Conservation (phyloP, 2,888 invertebrate genomes). For the Aphidius colemani region DNA sequence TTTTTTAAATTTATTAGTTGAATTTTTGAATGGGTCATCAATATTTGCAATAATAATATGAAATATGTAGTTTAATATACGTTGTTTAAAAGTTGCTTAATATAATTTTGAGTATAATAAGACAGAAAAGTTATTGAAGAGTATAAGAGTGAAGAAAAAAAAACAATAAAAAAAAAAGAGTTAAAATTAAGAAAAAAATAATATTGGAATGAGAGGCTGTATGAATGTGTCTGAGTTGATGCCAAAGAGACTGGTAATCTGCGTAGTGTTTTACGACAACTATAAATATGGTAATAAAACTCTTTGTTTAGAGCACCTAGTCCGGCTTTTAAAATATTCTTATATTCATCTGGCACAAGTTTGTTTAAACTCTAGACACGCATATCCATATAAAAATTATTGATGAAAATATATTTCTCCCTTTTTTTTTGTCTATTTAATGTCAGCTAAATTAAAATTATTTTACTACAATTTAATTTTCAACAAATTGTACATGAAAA, state of each 20-base stretch:
- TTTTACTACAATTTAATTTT: too few species aligned
- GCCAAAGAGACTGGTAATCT: conserved; percentile 46
- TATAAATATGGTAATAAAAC: conserved; percentile 59
- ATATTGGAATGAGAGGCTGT: conserved; percentile 18
- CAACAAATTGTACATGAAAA: neutral
- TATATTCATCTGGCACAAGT: conserved; percentile 7
- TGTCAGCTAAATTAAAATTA: too few species aligned
- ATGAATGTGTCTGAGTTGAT: conserved; percentile 30
- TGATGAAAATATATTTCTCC: too few species aligned
- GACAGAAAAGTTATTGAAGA: conserved; percentile 27
- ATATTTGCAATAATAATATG: conserved; percentile 20
- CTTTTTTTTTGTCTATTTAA: too few species aligned
- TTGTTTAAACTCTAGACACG: neutral
- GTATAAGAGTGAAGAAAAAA: conserved; percentile 29
- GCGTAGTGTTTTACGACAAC: conserved; percentile 58
- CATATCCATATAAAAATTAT: too few species aligned
- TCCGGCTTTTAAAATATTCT: conserved; percentile 51
- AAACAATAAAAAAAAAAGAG: conserved; percentile 32
- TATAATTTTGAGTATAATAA: conserved; percentile 34
- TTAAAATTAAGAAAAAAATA: conserved; percentile 13
- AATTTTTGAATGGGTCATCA: conserved; percentile 12
- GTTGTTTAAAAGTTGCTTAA: conserved; percentile 19
- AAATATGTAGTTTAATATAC: conserved; percentile 29
- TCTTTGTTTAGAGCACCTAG: conserved; percentile 56
- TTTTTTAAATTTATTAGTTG: conserved; percentile 1